phyloP scores from a whole-genome alignment of 2,797 vertebrate genomes.

The Tragopan temminckii region DNA sequence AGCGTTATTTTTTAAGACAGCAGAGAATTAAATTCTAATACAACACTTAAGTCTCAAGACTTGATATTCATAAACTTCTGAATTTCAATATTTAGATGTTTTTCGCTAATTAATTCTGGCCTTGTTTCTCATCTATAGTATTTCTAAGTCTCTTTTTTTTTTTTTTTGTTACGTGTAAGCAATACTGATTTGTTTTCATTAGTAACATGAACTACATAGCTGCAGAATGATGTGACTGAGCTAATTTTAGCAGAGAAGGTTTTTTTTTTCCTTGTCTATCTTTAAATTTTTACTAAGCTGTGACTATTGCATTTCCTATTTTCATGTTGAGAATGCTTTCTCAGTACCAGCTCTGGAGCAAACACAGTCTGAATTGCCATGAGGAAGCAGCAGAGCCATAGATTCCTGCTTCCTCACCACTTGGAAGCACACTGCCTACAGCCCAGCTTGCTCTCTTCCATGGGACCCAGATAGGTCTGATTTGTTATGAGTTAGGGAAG shows the following conservation, averaged over 20 bases:
- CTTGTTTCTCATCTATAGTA: neutral
- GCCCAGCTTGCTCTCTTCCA: neutral
- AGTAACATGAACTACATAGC: neutral
- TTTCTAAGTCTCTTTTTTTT: neutral
- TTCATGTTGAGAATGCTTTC: neutral
- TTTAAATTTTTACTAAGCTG: neutral
- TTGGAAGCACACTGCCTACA: neutral
- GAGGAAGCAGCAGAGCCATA: neutral
- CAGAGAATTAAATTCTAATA: neutral
- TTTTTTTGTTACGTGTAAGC: neutral
- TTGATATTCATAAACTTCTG: neutral
- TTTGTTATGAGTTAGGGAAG: neutral
- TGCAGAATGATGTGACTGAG: neutral
- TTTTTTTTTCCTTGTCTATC: conserved; percentile 13
- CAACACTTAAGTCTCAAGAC: neutral
- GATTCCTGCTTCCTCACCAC: neutral
- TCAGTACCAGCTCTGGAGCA: neutral
- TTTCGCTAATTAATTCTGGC: neutral
- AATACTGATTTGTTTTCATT: neutral
- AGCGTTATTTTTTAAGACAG: neutral
- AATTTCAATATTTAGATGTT: neutral
- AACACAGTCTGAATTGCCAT: neutral
- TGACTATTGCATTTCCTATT: conserved; percentile 11
- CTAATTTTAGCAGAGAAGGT: neutral
- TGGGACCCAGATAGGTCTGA: fast-evolving